Evolutionary conservation across 2,888 invertebrate species (phyloP).

Genomic region (Philereme transversata): DNA sequence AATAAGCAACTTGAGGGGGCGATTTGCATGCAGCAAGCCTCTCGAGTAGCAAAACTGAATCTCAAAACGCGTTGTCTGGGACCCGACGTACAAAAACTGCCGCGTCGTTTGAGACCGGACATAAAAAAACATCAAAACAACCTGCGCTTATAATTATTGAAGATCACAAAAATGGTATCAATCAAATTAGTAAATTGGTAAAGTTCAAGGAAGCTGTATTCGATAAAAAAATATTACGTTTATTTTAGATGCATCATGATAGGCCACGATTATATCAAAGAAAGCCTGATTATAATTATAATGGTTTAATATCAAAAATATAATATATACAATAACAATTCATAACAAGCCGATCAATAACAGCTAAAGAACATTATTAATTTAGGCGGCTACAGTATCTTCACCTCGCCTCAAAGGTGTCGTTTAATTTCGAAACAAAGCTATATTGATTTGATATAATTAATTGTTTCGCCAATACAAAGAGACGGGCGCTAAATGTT

Average conservation of each 20-base stretch:
- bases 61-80: no score
- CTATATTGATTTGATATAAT: conserved; percentile 25
- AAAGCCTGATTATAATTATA: background rate
- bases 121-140: no score
- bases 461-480: conserved; percentile 28
- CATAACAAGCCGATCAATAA: conserved; percentile 12
- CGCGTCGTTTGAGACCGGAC: no score
- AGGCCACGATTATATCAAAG: background rate
- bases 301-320: background rate
- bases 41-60: no score
- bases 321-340: background rate
- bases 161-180: no score
- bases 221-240: no score
- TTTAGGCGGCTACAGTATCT: conserved; percentile 12
- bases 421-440: conserved; percentile 31
- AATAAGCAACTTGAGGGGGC: background rate
- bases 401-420: conserved; percentile 22
- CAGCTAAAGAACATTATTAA: conserved; percentile 18
- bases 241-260: no score
- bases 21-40: background rate
- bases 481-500: conserved; percentile 21
- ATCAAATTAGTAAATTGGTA: no score
- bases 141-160: no score
- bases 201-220: no score
- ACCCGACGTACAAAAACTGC: no score